Evolutionary conservation across 2,888 invertebrate species (phyloP).

Genomic region (Nymphalis polychloros): DNA sequence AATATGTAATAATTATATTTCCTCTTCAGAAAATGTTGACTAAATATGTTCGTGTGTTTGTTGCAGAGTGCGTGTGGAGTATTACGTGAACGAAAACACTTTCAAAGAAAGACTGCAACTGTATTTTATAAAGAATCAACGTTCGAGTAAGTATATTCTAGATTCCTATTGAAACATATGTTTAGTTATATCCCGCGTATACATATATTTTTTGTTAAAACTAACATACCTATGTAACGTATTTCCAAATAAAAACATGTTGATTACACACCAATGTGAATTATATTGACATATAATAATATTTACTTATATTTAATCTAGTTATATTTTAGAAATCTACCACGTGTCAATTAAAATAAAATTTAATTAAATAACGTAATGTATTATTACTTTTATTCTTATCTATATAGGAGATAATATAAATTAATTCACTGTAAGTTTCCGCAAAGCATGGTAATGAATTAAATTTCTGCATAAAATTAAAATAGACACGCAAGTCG

Average conservation of each 20-base stretch:
- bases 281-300: too few relatives aligned
- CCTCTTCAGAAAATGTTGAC: not conserved
- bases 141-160: slow-evolving; percentile 94
- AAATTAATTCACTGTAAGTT: not conserved
- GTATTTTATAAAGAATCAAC: slow-evolving; percentile 99
- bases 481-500: slow-evolving; percentile 15
- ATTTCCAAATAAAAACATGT: too few relatives aligned
- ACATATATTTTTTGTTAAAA: too few relatives aligned
- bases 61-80: slow-evolving; percentile 99
- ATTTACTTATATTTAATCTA: too few relatives aligned
- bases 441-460: not conserved
- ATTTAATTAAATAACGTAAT: too few relatives aligned
- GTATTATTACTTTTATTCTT: too few relatives aligned
- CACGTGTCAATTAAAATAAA: too few relatives aligned
- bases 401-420: too few relatives aligned
- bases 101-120: slow-evolving; percentile 99
- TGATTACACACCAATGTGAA: too few relatives aligned
- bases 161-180: not conserved
- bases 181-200: not conserved
- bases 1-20: not conserved
- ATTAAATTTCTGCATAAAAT: slow-evolving; percentile 17
- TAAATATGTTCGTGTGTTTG: slow-evolving; percentile 49
- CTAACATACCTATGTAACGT: too few relatives aligned
- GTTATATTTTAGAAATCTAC: too few relatives aligned
- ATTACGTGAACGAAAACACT: slow-evolving; percentile 99